Base-by-base conservation (phyloP, 2,888 invertebrate genomes). In the Gymnocheta viridis region DNA sequence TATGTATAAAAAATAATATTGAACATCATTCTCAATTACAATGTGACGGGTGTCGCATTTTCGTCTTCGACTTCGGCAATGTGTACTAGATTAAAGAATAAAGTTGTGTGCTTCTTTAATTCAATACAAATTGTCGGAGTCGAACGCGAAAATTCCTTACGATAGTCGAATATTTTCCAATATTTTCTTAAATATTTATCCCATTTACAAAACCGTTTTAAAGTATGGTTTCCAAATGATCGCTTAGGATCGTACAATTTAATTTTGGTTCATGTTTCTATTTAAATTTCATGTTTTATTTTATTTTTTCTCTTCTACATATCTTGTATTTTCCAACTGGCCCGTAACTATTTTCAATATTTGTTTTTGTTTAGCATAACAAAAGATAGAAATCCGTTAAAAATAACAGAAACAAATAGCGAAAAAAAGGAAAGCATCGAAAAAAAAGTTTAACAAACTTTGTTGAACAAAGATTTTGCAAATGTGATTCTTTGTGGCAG, bases 361-460 rank as follows among this genome's bases (percentile, higher is more conserved):
- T 60, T 69, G 38, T 58, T 77, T 67, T 54, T 60, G 49, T 69
- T 83, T 76, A 66, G 76, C 41, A 72, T 67, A 80, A 76, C 64
- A 83, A 82, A 76, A 84, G 72, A 84, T 84, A 62, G 72, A 84
- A 84, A 84, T 84, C 81, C 84, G 84, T 81, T 81, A 72, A 83
- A 58, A 67, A 41, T 29, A 82, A 72, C 51, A 73, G 27, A 47
- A 74, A 69, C 32, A 58, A 64, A 76, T 27, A 44, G 7, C 10
- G 58, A 47, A 19, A 22, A 51, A 19, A 32, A 35, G 12, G 29
- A 66, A 24, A 62, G 54, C n/a, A 35, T 14, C 19, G 35, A 76
- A 64, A 47, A 56, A n/a, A 51, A 54, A 35, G 35, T 35, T 38
- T 38, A 38, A 27, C 4, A 51, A 51, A 51, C 22, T 27, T n/a